Evolutionary conservation across 2,113 vertebrate species (phyloP).

Genomic region (Pica pica): DNA sequence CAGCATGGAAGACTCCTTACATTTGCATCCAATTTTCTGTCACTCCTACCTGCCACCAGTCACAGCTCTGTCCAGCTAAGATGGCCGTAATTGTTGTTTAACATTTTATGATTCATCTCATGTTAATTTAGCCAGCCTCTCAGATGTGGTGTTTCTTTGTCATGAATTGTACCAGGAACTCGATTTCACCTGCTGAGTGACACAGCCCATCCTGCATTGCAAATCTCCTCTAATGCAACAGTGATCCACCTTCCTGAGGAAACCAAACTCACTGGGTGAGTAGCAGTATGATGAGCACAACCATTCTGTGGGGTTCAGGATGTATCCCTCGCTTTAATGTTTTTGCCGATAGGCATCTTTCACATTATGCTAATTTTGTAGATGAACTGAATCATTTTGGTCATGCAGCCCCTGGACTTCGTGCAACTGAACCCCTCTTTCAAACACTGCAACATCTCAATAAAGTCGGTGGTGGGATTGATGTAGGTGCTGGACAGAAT

Average conservation of each 20-base stretch:
- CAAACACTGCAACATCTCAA: background rate
- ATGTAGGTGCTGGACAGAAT: background rate
- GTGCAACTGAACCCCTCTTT: background rate
- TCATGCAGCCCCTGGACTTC: background rate
- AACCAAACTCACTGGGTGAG: constrained; percentile 77
- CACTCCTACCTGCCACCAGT: background rate
- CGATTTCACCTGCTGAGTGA: constrained; percentile 83
- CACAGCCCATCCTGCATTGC: constrained; percentile 82
- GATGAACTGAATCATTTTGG: background rate
- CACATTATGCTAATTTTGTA: background rate
- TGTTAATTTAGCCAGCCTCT: background rate
- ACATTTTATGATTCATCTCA: background rate
- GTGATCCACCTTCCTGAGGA: constrained; percentile 77
- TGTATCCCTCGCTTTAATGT: background rate
- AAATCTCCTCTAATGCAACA: constrained; percentile 80
- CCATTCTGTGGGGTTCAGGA: background rate
- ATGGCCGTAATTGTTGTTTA: background rate
- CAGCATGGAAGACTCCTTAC: background rate
- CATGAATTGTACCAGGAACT: constrained; percentile 75
- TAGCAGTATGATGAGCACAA: background rate
- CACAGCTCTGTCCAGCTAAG: background rate
- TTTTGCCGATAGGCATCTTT: background rate
- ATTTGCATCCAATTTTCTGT: background rate
- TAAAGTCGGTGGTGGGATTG: background rate
- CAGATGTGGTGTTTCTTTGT: background rate